Percentiles rank a stretch among this genome's conserved stretches.
Evolutionary conservation across 2,888 invertebrate genomes (phyloP).

Genomic region (Diploptera punctata): DNA sequence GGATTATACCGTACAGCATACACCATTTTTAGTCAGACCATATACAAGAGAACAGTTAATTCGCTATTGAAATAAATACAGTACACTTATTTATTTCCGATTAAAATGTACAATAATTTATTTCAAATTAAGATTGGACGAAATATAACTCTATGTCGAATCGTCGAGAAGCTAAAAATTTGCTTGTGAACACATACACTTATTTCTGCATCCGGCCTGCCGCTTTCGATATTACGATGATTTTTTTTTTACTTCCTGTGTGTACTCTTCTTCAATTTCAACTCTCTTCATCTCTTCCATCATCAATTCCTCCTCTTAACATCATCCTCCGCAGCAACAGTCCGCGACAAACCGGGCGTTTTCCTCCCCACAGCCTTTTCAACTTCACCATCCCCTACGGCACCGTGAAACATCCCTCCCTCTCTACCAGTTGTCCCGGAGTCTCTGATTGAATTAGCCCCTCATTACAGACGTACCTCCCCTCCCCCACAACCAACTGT

Average conservation of each 20-base stretch:
- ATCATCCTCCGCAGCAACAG: constrained; percentile 23
- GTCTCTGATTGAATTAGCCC: constrained; percentile 44
- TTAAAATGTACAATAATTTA: too few species aligned
- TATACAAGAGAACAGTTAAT: too few species aligned
- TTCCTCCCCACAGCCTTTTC: constrained; percentile 7
- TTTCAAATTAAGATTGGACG: too few species aligned
- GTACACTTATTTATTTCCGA: too few species aligned
- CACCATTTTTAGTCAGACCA: too few species aligned
- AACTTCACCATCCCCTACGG: constrained; percentile 14
- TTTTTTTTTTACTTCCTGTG: neutral
- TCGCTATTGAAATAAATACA: too few species aligned
- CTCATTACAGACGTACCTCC: constrained; percentile 42
- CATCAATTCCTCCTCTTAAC: constrained; percentile 1
- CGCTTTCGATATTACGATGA: neutral
- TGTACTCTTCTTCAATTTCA: neutral
- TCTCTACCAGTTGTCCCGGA: constrained; percentile 27
- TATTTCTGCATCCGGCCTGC: neutral
- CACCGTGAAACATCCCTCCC: constrained; percentile 16
- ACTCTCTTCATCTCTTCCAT: constrained; percentile 1
- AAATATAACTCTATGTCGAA: too few species aligned
- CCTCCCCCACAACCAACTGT: constrained; percentile 33
- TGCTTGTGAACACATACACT: neutral
- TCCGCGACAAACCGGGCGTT: constrained; percentile 25
- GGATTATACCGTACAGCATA: too few species aligned
- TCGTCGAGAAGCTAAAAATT: constrained; percentile 5